Evolutionary conservation across 1,140 invertebrate species (phyloP).

Genomic region (Vanessa tameamea): DNA sequence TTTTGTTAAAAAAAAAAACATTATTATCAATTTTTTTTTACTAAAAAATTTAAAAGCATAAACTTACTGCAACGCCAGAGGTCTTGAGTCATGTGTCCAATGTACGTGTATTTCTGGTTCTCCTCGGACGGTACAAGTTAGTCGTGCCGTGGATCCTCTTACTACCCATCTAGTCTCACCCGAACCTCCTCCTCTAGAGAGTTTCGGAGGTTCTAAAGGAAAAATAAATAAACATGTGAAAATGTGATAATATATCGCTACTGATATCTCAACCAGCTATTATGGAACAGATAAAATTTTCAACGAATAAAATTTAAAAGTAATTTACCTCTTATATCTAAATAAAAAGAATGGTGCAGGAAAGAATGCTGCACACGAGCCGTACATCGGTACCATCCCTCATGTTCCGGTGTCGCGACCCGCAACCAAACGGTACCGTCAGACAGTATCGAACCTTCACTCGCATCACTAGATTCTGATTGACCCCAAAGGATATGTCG

Average conservation of each 20-base stretch:
- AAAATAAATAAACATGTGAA: not conserved
- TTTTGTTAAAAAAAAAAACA: no score
- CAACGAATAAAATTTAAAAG: slow-evolving; percentile 2
- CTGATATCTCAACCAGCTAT: no score
- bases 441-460: slow-evolving; percentile 61
- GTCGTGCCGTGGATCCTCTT: slow-evolving; percentile 58
- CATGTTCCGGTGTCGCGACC: slow-evolving; percentile 84
- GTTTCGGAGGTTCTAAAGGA: slow-evolving; percentile 61
- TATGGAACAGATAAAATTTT: not conserved
- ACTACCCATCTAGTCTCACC: slow-evolving; percentile 71
- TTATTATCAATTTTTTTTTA: no score
- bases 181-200: slow-evolving; percentile 57
- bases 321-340: slow-evolving; percentile 86
- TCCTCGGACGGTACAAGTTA: slow-evolving; percentile 64
- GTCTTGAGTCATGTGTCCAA: slow-evolving; percentile 73
- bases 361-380: slow-evolving; percentile 89
- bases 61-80: slow-evolving; percentile 71
- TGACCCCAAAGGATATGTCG: slow-evolving; percentile 71
- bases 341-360: slow-evolving; percentile 87
- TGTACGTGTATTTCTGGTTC: slow-evolving; percentile 73
- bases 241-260: not conserved
- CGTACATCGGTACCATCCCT: slow-evolving; percentile 92
- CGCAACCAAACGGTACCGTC: slow-evolving; percentile 80
- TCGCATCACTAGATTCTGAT: slow-evolving; percentile 54
- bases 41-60: no score